phyloP scores from a whole-genome alignment of 2,113 vertebrate species.

The Saccopteryx leptura region DNA sequence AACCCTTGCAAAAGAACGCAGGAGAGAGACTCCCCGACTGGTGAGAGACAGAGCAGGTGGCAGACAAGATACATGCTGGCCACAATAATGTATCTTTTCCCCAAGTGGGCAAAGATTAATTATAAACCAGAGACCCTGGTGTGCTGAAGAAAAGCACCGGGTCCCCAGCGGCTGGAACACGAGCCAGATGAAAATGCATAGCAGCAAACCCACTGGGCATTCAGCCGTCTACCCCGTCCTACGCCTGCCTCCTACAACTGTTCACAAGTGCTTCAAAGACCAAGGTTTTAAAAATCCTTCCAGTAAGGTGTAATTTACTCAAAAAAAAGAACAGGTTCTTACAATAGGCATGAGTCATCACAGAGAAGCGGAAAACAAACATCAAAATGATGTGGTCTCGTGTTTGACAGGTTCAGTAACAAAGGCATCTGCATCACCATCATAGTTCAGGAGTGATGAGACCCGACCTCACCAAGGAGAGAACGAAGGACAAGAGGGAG shows the following conservation, averaged over 20 bases:
- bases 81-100: not conserved
- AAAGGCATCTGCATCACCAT: not conserved
- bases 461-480: not conserved
- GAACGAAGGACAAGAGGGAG: not conserved
- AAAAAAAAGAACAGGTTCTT: constrained; percentile 33
- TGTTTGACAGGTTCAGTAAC: not conserved
- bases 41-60: not conserved
- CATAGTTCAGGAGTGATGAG: rapidly evolving
- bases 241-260: not conserved
- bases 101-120: not conserved
- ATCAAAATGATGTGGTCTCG: not conserved
- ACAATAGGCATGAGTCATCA: not conserved
- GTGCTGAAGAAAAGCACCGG: not conserved
- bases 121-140: not conserved
- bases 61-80: not conserved
- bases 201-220: not conserved
- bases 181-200: not conserved
- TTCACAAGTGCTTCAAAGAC: not conserved
- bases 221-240: not conserved
- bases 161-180: not conserved
- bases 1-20: rapidly evolving
- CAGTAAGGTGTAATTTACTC: constrained; percentile 2
- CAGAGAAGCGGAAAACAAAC: not conserved
- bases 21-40: not conserved
- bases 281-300: not conserved